These are phyloP conservation scores for Sceloporus undulatus DNA, from an alignment of 2,113 vertebrate genomes.

Conservation along the genomic window DNA sequence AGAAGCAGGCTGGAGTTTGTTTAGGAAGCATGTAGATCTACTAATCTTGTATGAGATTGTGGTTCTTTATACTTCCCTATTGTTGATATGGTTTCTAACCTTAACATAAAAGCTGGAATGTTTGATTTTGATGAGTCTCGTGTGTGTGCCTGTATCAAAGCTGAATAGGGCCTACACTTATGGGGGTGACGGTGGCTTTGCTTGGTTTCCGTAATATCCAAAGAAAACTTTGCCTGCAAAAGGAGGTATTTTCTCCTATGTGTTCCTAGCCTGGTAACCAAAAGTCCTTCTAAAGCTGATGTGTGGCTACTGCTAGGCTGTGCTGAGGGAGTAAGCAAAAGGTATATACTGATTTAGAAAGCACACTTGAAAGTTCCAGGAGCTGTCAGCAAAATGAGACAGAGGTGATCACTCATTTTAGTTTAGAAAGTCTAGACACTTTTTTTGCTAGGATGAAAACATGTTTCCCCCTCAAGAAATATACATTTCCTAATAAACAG, in stretches of 20 bases:
- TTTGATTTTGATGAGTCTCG: neutral
- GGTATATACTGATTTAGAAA: constrained; percentile 58
- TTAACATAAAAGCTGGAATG: neutral
- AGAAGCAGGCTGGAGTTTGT: neutral
- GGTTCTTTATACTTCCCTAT: neutral
- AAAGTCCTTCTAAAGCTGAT: neutral
- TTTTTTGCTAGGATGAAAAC: constrained; percentile 18
- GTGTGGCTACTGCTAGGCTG: constrained; percentile 41
- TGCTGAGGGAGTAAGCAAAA: constrained; percentile 64
- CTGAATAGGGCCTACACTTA: neutral
- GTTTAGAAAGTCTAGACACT: constrained; percentile 14
- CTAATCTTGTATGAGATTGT: neutral
- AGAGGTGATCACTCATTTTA: constrained; percentile 41
- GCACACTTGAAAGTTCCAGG: constrained; percentile 63
- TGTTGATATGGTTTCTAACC: neutral
- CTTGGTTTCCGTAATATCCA: neutral
- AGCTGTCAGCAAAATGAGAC: constrained; percentile 49
- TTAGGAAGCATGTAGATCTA: neutral
- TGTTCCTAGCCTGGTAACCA: neutral
- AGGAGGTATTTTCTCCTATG: neutral
- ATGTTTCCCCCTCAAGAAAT: constrained; percentile 18
- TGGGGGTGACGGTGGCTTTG: neutral
- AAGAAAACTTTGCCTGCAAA: constrained; percentile 1
- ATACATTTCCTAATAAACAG: constrained; percentile 5
- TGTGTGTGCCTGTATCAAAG: neutral